These are phyloP conservation scores for Tenthredo livida DNA, from an alignment of 2,888 invertebrate genomes.

Conservation along the genomic window DNA sequence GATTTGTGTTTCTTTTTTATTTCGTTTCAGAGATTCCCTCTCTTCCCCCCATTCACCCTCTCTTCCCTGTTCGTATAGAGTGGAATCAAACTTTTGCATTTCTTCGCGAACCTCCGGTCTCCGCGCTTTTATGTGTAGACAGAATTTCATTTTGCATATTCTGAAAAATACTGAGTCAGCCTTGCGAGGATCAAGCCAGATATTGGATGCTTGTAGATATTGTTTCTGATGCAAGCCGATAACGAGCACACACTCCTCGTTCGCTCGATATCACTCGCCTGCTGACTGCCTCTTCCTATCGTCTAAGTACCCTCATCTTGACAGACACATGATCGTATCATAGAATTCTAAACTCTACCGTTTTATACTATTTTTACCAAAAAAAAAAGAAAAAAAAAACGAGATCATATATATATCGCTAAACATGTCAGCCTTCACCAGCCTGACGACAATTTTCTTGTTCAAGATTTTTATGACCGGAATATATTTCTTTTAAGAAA, in stretches of 20 bases:
- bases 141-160: slow-evolving; percentile 49
- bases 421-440: neutral
- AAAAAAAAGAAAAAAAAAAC: neutral
- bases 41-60: neutral
- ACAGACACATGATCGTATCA: slow-evolving; percentile 44
- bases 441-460: neutral
- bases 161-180: slow-evolving; percentile 51
- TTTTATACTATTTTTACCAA: neutral
- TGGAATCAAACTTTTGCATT: slow-evolving; percentile 31
- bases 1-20: neutral
- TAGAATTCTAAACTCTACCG: neutral
- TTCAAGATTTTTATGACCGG: neutral
- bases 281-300: neutral
- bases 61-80: neutral
- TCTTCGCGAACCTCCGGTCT: neutral
- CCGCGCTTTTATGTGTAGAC: slow-evolving; percentile 20
- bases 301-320: slow-evolving; percentile 47
- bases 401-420: neutral
- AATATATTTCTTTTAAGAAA: neutral
- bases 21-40: neutral
- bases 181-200: slow-evolving; percentile 33
- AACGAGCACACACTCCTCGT: slow-evolving; percentile 33
- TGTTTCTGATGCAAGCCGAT: slow-evolving; percentile 49
- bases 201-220: slow-evolving; percentile 45
- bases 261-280: slow-evolving; percentile 35